phyloP scores from a whole-genome alignment of 2,888 invertebrate genomes.

The Strigamia maritima region DNA sequence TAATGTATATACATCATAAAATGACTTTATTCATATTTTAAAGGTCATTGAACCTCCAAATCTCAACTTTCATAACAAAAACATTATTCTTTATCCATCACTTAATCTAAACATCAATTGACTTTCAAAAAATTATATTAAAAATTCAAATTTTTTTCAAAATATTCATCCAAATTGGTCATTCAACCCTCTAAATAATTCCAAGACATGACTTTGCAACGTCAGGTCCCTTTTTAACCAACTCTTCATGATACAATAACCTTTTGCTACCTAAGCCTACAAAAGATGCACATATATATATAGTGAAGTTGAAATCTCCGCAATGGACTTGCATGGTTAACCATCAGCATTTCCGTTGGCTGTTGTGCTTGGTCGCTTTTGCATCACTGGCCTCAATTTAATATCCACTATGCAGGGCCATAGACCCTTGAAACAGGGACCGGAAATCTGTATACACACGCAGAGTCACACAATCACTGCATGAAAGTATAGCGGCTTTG shows the following conservation, averaged over 20 bases:
- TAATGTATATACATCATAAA: not conserved
- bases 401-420: not conserved
- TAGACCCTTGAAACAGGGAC: not conserved
- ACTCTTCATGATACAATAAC: not conserved
- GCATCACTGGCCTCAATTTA: conserved; percentile 4
- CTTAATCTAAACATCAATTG: too few relatives aligned
- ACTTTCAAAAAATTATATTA: not conserved
- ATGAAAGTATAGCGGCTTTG: not conserved
- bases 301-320: not conserved
- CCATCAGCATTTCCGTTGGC: conserved; percentile 4
- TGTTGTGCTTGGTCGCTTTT: not conserved
- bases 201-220: not conserved
- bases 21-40: not conserved
- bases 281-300: conserved; percentile 4
- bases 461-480: not conserved
- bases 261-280: not conserved
- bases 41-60: not conserved
- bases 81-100: too few relatives aligned
- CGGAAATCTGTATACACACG: not conserved
- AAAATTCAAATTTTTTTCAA: not conserved
- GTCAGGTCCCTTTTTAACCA: not conserved
- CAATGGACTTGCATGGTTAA: not conserved
- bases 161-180: not conserved
- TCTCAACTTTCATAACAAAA: not conserved
- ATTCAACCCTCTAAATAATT: not conserved